phyloP scores from a whole-genome alignment of 2,888 invertebrate genomes.

The Allygus modestus region DNA sequence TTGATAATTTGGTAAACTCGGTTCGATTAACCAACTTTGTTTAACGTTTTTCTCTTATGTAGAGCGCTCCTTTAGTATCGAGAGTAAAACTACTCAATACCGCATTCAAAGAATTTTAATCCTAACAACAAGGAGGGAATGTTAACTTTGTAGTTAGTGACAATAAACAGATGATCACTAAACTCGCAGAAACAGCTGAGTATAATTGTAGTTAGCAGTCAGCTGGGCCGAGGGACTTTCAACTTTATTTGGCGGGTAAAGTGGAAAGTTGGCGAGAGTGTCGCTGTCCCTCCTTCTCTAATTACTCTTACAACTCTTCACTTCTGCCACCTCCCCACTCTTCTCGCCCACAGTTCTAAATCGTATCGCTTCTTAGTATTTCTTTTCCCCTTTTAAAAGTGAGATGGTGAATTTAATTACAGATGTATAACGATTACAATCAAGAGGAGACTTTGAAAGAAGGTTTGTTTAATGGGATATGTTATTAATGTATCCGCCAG shows the following conservation, averaged over 20 bases:
- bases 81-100: too few relatives aligned
- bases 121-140: background rate
- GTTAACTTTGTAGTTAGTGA: slow-evolving; percentile 26
- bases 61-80: too few relatives aligned
- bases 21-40: too few relatives aligned
- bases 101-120: background rate
- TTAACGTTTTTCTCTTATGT: too few relatives aligned
- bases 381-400: background rate
- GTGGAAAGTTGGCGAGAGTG: slow-evolving; percentile 49
- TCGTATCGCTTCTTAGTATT: slow-evolving; percentile 11
- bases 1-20: too few relatives aligned
- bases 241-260: slow-evolving; percentile 44
- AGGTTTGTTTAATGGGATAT: too few relatives aligned
- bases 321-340: background rate
- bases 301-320: slow-evolving; percentile 49
- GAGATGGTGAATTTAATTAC: background rate
- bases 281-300: slow-evolving; percentile 28
- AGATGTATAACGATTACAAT: too few relatives aligned
- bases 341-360: slow-evolving; percentile 6
- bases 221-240: slow-evolving; percentile 38
- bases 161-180: slow-evolving; percentile 16
- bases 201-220: slow-evolving; percentile 37
- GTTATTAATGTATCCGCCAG: too few relatives aligned
- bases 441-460: too few relatives aligned
- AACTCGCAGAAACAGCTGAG: slow-evolving; percentile 29